phyloP scores from a whole-genome alignment of 2,888 invertebrate genomes.

The Aphrophora alni region DNA sequence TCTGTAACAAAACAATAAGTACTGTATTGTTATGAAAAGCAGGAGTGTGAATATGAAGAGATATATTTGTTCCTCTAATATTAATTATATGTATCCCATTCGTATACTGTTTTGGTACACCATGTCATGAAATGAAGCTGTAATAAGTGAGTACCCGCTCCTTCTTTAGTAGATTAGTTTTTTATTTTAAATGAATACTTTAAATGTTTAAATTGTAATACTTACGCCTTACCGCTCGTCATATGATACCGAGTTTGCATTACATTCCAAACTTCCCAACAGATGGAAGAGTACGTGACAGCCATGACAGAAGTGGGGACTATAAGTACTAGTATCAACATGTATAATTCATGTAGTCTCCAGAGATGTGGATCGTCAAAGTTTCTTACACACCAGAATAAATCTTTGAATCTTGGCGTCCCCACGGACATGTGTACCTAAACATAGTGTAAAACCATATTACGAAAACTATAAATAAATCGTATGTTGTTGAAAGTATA shows the following conservation, averaged over 20 bases:
- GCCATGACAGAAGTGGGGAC: constrained; percentile 70
- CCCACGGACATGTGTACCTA: constrained; percentile 57
- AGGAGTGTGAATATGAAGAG: too few relatives aligned
- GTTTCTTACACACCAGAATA: constrained; percentile 66
- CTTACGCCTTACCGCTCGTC: constrained; percentile 44
- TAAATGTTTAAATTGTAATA: not conserved
- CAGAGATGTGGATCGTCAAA: constrained; percentile 60
- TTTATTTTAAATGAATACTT: too few relatives aligned
- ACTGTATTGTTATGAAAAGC: too few relatives aligned
- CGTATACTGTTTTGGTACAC: too few relatives aligned
- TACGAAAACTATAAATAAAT: too few relatives aligned
- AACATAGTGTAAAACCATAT: not conserved
- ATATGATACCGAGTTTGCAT: constrained; percentile 46
- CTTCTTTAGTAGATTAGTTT: too few relatives aligned
- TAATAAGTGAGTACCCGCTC: too few relatives aligned
- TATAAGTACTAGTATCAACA: constrained; percentile 67
- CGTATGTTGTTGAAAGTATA: not conserved
- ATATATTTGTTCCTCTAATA: too few relatives aligned
- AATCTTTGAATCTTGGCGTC: constrained; percentile 56
- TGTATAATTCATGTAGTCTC: constrained; percentile 67
- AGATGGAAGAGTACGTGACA: constrained; percentile 69
- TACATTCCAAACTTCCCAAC: constrained; percentile 62
- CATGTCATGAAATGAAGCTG: too few relatives aligned
- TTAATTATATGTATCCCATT: too few relatives aligned
- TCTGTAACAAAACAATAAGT: constrained; percentile 20